Conservation (phyloP, 2,113 vertebrate species). For the Cyanocitta stelleri region DNA sequence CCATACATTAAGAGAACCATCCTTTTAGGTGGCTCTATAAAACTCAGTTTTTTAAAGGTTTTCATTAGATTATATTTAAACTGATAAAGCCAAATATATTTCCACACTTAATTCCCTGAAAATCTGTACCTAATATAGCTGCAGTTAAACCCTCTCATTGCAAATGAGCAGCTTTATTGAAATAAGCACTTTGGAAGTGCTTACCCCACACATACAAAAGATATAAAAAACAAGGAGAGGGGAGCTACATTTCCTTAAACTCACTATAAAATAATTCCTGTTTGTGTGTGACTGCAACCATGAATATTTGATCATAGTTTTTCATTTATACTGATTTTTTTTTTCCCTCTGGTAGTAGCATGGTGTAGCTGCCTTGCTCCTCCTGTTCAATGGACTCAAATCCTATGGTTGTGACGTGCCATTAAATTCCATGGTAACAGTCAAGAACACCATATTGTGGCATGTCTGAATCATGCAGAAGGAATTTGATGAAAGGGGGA, state of each 20-base stretch:
- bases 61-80: constrained; percentile 33
- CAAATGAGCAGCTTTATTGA: not conserved
- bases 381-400: constrained; percentile 12
- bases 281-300: not conserved
- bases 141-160: constrained; percentile 7
- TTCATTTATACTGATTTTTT: not conserved
- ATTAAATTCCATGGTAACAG: constrained; percentile 50
- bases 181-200: constrained; percentile 22
- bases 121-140: constrained; percentile 30
- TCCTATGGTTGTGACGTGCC: constrained; percentile 25
- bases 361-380: not conserved
- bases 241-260: not conserved
- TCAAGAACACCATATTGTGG: constrained; percentile 44
- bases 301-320: not conserved
- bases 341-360: not conserved
- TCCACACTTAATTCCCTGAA: constrained; percentile 33
- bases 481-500: constrained; percentile 42
- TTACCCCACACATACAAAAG: not conserved
- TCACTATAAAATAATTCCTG: not conserved
- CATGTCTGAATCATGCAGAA: constrained; percentile 54
- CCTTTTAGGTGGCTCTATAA: not conserved
- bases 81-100: constrained; percentile 3
- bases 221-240: not conserved
- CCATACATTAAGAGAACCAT: constrained; percentile 28
- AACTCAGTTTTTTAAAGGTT: constrained; percentile 17